Conservation (phyloP, 1,140 invertebrate species). For the Zaprionus kolodkinae region DNA sequence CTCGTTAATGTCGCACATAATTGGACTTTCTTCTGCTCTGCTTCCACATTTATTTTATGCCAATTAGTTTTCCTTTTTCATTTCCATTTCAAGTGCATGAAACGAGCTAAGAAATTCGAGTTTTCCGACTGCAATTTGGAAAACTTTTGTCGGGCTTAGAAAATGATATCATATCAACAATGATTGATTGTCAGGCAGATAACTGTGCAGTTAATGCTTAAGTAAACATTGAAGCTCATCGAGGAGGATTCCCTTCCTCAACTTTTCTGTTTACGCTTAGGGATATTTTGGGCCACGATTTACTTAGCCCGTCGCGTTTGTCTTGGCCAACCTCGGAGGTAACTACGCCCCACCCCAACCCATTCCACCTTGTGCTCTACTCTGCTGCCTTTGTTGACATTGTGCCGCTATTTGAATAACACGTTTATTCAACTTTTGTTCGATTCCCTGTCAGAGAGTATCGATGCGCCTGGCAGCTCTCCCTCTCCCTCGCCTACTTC, state of each 20-base stretch:
- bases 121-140: neutral
- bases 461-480: neutral
- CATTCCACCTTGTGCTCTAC: no score
- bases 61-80: constrained; percentile 8
- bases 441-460: constrained; percentile 21
- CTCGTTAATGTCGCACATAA: constrained; percentile 7
- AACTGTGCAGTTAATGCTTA: constrained; percentile 7
- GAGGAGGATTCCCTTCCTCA: neutral
- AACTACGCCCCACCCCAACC: neutral
- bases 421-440: constrained; percentile 47
- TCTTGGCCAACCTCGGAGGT: neutral
- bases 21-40: constrained; percentile 2
- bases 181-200: constrained; percentile 1
- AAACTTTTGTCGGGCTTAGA: neutral
- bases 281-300: neutral
- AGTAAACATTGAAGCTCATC: constrained; percentile 2
- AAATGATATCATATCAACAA: constrained; percentile 1
- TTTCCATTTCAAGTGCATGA: neutral
- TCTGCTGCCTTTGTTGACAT: constrained; percentile 14
- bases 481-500: neutral
- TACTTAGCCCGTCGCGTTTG: neutral
- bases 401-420: constrained; percentile 36
- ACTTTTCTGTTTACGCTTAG: neutral
- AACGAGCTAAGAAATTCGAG: neutral
- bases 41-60: neutral